These are phyloP conservation scores for Carterocephalus palaemon DNA, from an alignment of 2,888 invertebrate species.

Conservation along the genomic window DNA sequence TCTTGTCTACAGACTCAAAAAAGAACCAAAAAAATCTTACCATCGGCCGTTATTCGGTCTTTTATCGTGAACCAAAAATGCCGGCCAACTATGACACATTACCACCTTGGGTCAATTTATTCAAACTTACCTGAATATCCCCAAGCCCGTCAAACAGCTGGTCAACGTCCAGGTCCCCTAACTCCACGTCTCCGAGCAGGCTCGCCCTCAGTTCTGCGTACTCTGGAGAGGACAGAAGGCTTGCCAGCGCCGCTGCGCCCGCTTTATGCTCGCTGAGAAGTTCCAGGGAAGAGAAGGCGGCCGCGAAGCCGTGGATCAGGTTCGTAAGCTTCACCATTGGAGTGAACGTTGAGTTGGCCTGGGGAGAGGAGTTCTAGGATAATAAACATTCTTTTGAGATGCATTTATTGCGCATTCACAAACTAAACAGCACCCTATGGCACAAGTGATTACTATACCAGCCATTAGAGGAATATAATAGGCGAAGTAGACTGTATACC, in stretches of 20 bases:
- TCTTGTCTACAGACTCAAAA: too few relatives aligned
- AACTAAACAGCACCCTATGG: too few relatives aligned
- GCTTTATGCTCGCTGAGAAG: slow-evolving; percentile 47
- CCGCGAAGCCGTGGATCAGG: slow-evolving; percentile 59
- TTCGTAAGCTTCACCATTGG: slow-evolving; percentile 63
- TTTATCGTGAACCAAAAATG: too few relatives aligned
- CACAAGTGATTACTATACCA: too few relatives aligned
- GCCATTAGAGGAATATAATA: too few relatives aligned
- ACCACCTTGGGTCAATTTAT: too few relatives aligned
- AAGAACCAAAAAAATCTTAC: too few relatives aligned
- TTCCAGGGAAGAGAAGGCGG: slow-evolving; percentile 51
- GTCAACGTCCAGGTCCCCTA: slow-evolving; percentile 47
- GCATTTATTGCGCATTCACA: too few relatives aligned
- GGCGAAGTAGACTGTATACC: too few relatives aligned
- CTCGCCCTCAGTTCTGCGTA: slow-evolving; percentile 42
- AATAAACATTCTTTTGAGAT: too few relatives aligned
- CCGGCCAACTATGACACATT: too few relatives aligned
- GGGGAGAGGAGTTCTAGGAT: slow-evolving; percentile 29
- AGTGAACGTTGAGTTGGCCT: slow-evolving; percentile 79
- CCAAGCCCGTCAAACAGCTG: slow-evolving; percentile 51
- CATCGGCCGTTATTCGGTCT: too few relatives aligned
- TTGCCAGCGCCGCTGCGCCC: slow-evolving; percentile 48
- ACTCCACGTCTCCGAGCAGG: slow-evolving; percentile 39
- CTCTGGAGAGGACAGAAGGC: slow-evolving; percentile 42
- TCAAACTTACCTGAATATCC: slow-evolving; percentile 37